Conservation (phyloP, 2,888 invertebrate genomes). For the Sarcophaga caerulescens region DNA sequence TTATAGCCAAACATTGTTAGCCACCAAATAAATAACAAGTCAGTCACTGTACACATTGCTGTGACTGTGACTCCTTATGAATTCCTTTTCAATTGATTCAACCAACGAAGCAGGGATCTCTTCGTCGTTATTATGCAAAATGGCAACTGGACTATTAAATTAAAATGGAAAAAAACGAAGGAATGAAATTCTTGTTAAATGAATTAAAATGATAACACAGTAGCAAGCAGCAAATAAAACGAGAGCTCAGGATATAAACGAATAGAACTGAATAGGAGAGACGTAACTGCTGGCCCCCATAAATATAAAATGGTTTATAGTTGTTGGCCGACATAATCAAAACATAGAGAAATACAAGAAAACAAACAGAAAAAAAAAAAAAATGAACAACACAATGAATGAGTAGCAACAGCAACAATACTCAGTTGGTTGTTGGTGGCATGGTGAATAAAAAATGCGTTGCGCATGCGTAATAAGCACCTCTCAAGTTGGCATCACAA, state of each 20-base stretch:
- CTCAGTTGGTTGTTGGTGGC: slow-evolving; percentile 55
- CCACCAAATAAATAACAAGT: not conserved
- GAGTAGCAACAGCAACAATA: not conserved
- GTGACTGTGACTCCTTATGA: not conserved
- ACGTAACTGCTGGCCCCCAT: not conserved
- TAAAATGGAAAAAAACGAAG: not conserved
- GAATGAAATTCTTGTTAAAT: not conserved
- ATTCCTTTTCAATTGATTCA: not conserved
- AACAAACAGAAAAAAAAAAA: not conserved
- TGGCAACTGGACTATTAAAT: slow-evolving; percentile 16
- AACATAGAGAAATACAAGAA: not conserved
- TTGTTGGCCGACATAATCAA: not conserved
- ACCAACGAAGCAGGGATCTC: too few species aligned
- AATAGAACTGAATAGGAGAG: not conserved
- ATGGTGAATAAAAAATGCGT: slow-evolving; percentile 67
- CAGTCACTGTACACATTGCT: not conserved
- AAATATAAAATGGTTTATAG: slow-evolving; percentile 55
- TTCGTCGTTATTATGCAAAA: slow-evolving; percentile 11
- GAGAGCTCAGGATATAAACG: not conserved
- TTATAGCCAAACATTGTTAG: not conserved
- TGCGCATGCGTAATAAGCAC: slow-evolving; percentile 80
- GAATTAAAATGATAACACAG: not conserved
- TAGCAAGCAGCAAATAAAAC: not conserved
- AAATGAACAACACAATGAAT: too few species aligned
- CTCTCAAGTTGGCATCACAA: slow-evolving; percentile 80